phyloP scores from a whole-genome alignment of 1,140 invertebrate species.

The Oedothorax gibbosus region DNA sequence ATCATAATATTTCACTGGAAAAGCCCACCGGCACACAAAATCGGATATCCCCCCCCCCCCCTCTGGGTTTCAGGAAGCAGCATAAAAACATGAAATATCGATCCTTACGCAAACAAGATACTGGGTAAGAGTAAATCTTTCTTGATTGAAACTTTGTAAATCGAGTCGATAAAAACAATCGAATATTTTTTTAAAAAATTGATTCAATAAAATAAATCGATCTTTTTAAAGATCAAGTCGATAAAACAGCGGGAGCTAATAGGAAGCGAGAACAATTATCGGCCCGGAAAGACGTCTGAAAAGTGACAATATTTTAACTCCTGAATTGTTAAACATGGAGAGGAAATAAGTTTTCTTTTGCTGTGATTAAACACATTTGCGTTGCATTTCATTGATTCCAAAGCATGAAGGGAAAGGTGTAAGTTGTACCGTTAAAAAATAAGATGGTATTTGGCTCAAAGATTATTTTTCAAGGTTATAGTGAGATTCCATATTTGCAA shows the following conservation, averaged over 20 bases:
- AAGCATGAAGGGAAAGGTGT: no score
- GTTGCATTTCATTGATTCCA: no score
- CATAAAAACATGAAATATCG: not conserved
- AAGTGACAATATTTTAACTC: conserved; percentile 4
- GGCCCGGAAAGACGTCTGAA: not conserved
- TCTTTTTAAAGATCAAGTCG: no score
- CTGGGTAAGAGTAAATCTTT: conserved; percentile 9
- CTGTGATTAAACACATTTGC: no score
- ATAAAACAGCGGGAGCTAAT: conserved; percentile 6
- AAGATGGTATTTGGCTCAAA: no score
- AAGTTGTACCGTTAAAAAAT: no score
- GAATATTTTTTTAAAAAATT: no score
- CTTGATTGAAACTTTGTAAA: conserved; percentile 31
- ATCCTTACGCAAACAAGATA: not conserved
- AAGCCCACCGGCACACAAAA: not conserved
- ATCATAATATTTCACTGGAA: not conserved
- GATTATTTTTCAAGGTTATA: no score
- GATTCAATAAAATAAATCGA: no score
- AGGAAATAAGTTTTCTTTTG: not conserved
- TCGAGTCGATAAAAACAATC: not conserved
- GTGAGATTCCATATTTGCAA: no score
- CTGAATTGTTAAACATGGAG: conserved; percentile 25
- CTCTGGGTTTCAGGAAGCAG: not conserved
- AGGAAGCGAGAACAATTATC: not conserved
- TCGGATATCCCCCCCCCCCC: no score